Conservation (phyloP, 2,797 vertebrate genomes). For the Notamacropus eugenii region DNA sequence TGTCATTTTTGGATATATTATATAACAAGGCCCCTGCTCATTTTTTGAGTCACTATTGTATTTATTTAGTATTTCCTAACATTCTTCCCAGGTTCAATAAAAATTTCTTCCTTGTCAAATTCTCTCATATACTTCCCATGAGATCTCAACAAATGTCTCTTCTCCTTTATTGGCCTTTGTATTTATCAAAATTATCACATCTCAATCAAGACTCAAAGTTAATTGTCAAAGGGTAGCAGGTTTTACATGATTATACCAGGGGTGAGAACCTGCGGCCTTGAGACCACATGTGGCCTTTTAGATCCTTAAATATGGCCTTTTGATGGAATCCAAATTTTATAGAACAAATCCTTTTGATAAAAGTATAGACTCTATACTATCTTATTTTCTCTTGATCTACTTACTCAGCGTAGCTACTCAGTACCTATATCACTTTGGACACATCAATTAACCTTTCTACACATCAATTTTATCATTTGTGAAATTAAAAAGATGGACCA, state of each 20-base stretch:
- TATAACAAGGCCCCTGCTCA: constrained; percentile 44
- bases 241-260: neutral
- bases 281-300: too few relatives aligned
- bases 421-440: neutral
- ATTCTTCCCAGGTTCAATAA: constrained; percentile 62
- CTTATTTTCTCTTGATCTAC: neutral
- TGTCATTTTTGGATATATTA: constrained; percentile 61
- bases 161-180: neutral
- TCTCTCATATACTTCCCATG: constrained; percentile 34
- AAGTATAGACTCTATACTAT: too few relatives aligned
- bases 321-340: too few relatives aligned
- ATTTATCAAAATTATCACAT: neutral
- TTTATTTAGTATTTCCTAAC: constrained; percentile 54
- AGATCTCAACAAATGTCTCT: constrained; percentile 53
- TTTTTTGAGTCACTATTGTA: constrained; percentile 46
- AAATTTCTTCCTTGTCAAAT: constrained; percentile 51
- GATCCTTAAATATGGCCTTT: constrained; percentile 42
- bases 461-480: neutral
- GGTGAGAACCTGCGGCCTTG: too few relatives aligned
- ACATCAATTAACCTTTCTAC: neutral
- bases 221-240: neutral
- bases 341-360: too few relatives aligned
- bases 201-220: neutral
- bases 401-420: neutral
- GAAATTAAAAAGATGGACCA: neutral